Percentiles rank a stretch among this genome's conserved stretches.
Conservation (phyloP, 2,888 invertebrate species). For the Periphyllus acericola region DNA sequence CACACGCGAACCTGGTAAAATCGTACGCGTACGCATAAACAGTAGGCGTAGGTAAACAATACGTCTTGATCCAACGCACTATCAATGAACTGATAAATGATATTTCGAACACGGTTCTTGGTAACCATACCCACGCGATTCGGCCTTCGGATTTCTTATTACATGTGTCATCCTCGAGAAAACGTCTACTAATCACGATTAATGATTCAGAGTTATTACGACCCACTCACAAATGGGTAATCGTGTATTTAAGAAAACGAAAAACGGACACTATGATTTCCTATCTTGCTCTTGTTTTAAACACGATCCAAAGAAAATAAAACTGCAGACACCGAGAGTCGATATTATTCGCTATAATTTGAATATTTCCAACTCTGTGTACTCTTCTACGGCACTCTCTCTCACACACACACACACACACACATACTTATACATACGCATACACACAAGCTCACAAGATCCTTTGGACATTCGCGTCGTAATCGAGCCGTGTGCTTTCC, state of each 20-base stretch:
- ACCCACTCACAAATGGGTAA: neutral
- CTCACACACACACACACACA: too few relatives aligned
- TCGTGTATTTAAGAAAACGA: neutral
- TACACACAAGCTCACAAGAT: too few relatives aligned
- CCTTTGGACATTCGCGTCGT: neutral
- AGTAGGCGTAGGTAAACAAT: too few relatives aligned
- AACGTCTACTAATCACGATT: neutral
- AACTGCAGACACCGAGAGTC: too few relatives aligned
- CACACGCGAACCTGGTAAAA: neutral
- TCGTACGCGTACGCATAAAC: too few relatives aligned
- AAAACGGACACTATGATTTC: neutral
- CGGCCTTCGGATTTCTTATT: neutral
- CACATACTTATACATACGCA: too few relatives aligned
- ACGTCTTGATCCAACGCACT: neutral
- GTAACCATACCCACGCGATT: neutral
- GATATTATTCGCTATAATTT: too few relatives aligned
- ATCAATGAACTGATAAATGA: neutral
- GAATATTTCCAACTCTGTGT: too few relatives aligned
- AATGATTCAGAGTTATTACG: neutral
- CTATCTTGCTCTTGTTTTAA: too few relatives aligned
- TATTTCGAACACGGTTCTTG: neutral
- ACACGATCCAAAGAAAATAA: too few relatives aligned
- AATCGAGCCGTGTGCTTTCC: neutral
- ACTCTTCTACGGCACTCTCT: too few relatives aligned
- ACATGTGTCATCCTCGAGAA: slow-evolving; percentile 10